phyloP scores from a whole-genome alignment of 2,113 vertebrate species.

The Pollachius pollachius region DNA sequence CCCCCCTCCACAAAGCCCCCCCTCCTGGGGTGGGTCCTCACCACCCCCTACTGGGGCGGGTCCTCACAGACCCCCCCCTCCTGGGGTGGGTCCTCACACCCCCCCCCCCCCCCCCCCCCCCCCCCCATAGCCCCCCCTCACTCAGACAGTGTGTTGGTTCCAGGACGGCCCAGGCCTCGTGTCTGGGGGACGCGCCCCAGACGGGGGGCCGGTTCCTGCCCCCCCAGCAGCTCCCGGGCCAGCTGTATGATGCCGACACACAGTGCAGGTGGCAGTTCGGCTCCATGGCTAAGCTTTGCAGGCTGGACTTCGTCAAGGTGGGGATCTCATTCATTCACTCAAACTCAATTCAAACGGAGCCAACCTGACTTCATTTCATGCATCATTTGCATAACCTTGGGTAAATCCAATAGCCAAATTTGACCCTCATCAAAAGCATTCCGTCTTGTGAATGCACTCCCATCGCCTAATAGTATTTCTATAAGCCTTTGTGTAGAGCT shows the following conservation, averaged over 20 bases:
- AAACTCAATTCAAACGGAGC: no score
- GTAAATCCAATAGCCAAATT: conserved; percentile 26
- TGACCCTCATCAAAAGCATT: conserved; percentile 54
- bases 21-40: neutral
- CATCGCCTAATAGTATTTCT: conserved; percentile 30
- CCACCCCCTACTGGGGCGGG: no score
- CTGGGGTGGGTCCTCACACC: no score
- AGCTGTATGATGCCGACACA: conserved; percentile 94
- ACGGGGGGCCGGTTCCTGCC: conserved; percentile 93
- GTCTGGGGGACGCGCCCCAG: conserved; percentile 94
- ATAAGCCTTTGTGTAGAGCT: conserved; percentile 41
- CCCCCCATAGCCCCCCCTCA: no score
- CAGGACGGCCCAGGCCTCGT: conserved; percentile 96
- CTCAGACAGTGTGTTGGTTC: conserved; percentile 36
- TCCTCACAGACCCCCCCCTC: no score
- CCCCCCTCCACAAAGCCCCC: no score
- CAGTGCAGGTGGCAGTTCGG: conserved; percentile 99
- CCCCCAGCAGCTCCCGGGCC: conserved; percentile 93
- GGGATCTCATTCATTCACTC: conserved; percentile 7
- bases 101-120: no score
- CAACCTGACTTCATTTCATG: no score
- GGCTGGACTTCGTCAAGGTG: conserved; percentile 94
- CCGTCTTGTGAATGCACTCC: conserved; percentile 30
- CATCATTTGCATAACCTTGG: conserved; percentile 31
- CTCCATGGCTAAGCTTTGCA: conserved; percentile 91